Evolutionary conservation across 2,113 vertebrate genomes (phyloP).

Genomic region (Chloroceryle aenea): DNA sequence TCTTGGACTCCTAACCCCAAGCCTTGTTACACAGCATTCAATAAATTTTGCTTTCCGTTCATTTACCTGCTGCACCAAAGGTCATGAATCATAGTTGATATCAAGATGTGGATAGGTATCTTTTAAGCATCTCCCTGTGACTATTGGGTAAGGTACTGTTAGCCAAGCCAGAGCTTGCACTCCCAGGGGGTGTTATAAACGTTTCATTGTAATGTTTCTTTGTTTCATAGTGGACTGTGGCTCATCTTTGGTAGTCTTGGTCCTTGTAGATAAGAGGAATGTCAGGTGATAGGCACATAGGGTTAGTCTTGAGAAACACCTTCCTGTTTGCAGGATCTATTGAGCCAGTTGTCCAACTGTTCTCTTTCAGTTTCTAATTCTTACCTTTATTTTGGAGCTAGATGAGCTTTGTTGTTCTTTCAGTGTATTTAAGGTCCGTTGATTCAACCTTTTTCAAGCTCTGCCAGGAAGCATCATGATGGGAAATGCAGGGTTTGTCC

Average conservation of each 20-base stretch:
- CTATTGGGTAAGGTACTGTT: not conserved
- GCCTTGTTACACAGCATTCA: constrained; percentile 11
- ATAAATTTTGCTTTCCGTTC: constrained; percentile 30
- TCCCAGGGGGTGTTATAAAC: not conserved
- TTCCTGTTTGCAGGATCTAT: not conserved
- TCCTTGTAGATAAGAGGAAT: too few species aligned
- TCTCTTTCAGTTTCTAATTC: not conserved
- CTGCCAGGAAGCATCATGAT: not conserved
- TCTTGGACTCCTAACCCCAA: constrained; percentile 23
- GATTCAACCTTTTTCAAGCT: not conserved
- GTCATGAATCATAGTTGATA: not conserved
- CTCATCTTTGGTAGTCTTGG: too few species aligned
- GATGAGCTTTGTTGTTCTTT: not conserved
- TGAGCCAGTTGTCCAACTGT: not conserved
- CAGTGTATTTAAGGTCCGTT: not conserved
- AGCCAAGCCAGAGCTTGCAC: not conserved
- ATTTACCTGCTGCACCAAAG: not conserved
- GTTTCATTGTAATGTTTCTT: too few species aligned
- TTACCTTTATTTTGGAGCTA: not conserved
- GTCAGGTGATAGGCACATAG: rapidly evolving
- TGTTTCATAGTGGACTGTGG: too few species aligned
- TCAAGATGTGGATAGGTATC: not conserved
- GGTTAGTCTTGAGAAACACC: not conserved
- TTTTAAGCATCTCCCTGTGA: not conserved
- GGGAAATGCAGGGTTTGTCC: not conserved